Evolutionary conservation across 2,113 vertebrate genomes (phyloP).

Genomic region (Vulpes vulpes): DNA sequence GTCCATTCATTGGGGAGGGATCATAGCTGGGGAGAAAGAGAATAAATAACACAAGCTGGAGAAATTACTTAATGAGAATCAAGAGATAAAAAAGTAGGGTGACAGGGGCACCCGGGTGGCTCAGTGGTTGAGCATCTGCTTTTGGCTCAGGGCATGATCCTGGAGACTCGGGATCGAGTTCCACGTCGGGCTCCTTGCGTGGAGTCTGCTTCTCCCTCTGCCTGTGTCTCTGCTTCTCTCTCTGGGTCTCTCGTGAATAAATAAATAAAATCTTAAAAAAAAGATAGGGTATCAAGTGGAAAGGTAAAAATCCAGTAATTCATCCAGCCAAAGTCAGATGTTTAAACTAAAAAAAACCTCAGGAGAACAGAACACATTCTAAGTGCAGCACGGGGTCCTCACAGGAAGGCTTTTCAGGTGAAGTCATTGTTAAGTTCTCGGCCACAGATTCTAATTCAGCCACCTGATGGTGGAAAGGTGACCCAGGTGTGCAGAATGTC

Average conservation of each 20-base stretch:
- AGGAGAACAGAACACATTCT: not conserved
- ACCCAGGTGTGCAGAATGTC: not conserved
- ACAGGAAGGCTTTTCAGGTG: not conserved
- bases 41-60: not conserved
- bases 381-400: not conserved
- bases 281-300: too few species aligned
- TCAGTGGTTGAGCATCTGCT: too few species aligned
- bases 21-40: not conserved
- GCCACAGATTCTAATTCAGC: not conserved
- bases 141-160: too few species aligned
- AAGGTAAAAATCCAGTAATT: not conserved
- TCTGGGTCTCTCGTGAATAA: too few species aligned
- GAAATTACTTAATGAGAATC: not conserved
- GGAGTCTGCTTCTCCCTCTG: too few species aligned
- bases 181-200: too few species aligned
- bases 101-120: too few species aligned
- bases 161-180: too few species aligned
- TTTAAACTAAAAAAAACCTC: not conserved
- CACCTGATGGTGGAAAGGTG: not conserved
- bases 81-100: not conserved
- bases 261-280: too few species aligned
- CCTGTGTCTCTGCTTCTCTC: too few species aligned
- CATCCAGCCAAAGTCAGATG: not conserved
- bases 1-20: not conserved
- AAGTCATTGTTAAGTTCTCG: not conserved